Conservation (phyloP, 1,140 invertebrate species). For the Latrodectus geometricus region DNA sequence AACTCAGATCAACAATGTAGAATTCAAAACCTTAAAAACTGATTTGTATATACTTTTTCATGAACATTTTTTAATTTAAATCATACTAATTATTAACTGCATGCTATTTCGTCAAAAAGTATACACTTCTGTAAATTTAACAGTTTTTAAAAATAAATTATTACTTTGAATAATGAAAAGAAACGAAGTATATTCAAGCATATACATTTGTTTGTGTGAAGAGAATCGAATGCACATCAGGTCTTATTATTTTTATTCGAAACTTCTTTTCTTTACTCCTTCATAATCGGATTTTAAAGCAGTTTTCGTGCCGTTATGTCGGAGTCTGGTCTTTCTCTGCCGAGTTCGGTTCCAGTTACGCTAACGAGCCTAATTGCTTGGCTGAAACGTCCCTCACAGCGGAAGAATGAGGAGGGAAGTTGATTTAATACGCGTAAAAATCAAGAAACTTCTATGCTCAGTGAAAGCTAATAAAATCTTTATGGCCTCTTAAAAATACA, state of each 20-base stretch:
- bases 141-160: too few species aligned
- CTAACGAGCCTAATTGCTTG: conserved; percentile 54
- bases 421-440: conserved; percentile 56
- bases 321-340: conserved; percentile 29
- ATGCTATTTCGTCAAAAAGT: too few species aligned
- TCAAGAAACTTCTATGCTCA: conserved; percentile 36
- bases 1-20: too few species aligned
- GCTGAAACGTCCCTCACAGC: conserved; percentile 6
- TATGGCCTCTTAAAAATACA: conserved; percentile 31
- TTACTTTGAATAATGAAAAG: not conserved
- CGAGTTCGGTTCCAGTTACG: conserved; percentile 35
- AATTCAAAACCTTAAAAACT: too few species aligned
- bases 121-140: too few species aligned
- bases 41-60: too few species aligned
- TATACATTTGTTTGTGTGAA: not conserved
- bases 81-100: too few species aligned
- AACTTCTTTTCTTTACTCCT: too few species aligned
- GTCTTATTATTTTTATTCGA: not conserved
- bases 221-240: not conserved
- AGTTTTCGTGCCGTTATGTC: conserved; percentile 23
- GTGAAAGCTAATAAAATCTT: conserved; percentile 55
- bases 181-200: not conserved
- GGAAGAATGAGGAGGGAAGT: conserved; percentile 12
- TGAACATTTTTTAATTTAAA: too few species aligned
- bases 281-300: conserved; percentile 21